phyloP scores from a whole-genome alignment of 2,797 vertebrate species.

The Micropoecilia bifurca region DNA sequence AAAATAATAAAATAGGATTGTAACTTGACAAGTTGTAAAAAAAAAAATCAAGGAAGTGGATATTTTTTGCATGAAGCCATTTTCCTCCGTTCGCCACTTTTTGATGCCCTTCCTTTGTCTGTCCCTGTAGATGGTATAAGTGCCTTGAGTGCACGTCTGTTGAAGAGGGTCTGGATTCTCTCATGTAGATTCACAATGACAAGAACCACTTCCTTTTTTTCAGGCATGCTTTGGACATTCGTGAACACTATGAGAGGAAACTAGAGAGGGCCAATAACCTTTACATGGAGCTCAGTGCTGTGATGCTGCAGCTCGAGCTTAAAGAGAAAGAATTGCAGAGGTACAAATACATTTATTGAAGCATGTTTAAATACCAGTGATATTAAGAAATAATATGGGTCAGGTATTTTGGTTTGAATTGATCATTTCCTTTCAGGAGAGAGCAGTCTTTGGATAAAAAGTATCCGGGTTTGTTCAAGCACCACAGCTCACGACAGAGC shows the following conservation, averaged over 20 bases:
- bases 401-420: slow-evolving; percentile 11
- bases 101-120: slow-evolving; percentile 32
- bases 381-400: too few relatives aligned
- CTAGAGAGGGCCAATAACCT: slow-evolving; percentile 95
- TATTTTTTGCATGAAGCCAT: slow-evolving; percentile 15
- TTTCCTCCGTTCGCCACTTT: slow-evolving; percentile 24
- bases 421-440: slow-evolving; percentile 76
- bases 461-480: slow-evolving; percentile 91
- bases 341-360: slow-evolving; percentile 63
- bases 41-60: not conserved
- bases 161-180: slow-evolving; percentile 46
- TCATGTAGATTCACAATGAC: slow-evolving; percentile 63
- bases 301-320: slow-evolving; percentile 96
- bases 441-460: slow-evolving; percentile 96
- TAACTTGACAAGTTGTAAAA: not conserved
- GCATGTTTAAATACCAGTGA: slow-evolving; percentile 10
- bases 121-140: slow-evolving; percentile 30
- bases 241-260: slow-evolving; percentile 96
- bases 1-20: not conserved
- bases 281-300: slow-evolving; percentile 96
- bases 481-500: slow-evolving; percentile 86
- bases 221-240: slow-evolving; percentile 95
- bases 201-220: slow-evolving; percentile 53
- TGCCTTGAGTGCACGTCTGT: slow-evolving; percentile 45
- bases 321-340: slow-evolving; percentile 94